phyloP scores from a whole-genome alignment of 1,140 invertebrate genomes.

The Pseudomyrmex flavicornis region DNA sequence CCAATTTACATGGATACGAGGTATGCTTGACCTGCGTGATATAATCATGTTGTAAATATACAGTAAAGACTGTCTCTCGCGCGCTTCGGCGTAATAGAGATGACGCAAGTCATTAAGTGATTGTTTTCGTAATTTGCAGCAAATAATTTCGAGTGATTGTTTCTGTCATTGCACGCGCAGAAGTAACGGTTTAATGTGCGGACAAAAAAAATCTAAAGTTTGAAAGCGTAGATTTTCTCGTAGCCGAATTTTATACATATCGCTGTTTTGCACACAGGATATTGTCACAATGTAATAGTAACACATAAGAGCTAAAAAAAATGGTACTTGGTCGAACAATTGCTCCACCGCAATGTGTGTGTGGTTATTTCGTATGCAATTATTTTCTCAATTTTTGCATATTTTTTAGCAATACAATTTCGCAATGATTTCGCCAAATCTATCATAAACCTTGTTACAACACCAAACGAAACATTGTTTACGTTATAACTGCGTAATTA shows the following conservation, averaged over 20 bases:
- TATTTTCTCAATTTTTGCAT: slow-evolving; percentile 5
- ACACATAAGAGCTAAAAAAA: background rate
- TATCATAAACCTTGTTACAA: slow-evolving; percentile 10
- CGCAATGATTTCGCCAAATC: background rate
- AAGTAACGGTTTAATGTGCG: background rate
- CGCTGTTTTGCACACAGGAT: background rate
- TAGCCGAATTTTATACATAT: background rate
- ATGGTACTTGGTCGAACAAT: background rate
- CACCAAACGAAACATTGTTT: slow-evolving; percentile 21
- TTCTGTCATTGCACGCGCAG: background rate
- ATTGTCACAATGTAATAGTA: slow-evolving; percentile 3
- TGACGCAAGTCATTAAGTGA: slow-evolving; percentile 32
- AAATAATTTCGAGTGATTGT: slow-evolving; percentile 9
- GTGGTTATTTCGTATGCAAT: too few species aligned
- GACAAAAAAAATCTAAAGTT: slow-evolving; percentile 3
- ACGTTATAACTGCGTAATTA: slow-evolving; percentile 55
- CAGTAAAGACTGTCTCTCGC: slow-evolving; percentile 37
- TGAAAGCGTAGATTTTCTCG: slow-evolving; percentile 21
- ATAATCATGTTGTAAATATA: slow-evolving; percentile 61
- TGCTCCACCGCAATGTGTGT: background rate
- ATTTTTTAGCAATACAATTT: slow-evolving; percentile 23
- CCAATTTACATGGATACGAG: slow-evolving; percentile 61
- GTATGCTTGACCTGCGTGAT: slow-evolving; percentile 38
- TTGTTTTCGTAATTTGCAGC: slow-evolving; percentile 16
- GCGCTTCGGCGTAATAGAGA: slow-evolving; percentile 11